Evolutionary conservation across 2,888 invertebrate genomes (phyloP), one percentile per base, ranked within the genome.

Genomic region (Chelonus formosanus): DNA sequence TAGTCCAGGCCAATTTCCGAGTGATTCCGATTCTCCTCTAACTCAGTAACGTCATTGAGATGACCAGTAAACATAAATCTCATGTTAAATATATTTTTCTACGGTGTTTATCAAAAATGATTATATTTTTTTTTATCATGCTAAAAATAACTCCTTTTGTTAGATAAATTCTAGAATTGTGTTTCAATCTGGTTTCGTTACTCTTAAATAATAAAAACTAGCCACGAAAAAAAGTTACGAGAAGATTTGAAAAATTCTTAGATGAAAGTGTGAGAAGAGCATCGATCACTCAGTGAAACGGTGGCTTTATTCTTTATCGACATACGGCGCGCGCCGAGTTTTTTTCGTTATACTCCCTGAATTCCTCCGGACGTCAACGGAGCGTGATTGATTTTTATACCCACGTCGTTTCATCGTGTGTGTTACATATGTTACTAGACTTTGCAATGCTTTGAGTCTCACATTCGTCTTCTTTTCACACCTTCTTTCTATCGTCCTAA

Each of bases 351-450:
- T 67, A 62, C 61, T 62, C 71, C 69, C 43, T 58, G 62, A 71
- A 70, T 74, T 73, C 66, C 70, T 70, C 70, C 70, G 72, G 73
- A 75, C 76, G 80, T 80, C 80, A 79, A 75, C 74, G 71, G 65
- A 68, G 68, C 71, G 75, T 80, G 80, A 80, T 80, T 80, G 80
- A 80, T 80, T 80, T 78, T 78, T 76, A 77, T 75, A 71, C 71
- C 73, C 67, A 68, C 70, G 74, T 60, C 65, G 68, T 70, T 61
- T 61, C 71, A 73, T 69, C 70, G 63, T 63, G 65, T 62, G 70
- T 62, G 70, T 67, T 77, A 77, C 78, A 78, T 72, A 67, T 78
- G 78, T 78, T 78, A 72, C 74, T 71, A 65, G 70, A 61, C 50
- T 59, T 56, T 58, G 65, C 36, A 44, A 60, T 66, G 62, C 71